These are phyloP conservation scores for Drosophila nigrodunni DNA, from an alignment of 1,140 invertebrate species.

Conservation along the genomic window DNA sequence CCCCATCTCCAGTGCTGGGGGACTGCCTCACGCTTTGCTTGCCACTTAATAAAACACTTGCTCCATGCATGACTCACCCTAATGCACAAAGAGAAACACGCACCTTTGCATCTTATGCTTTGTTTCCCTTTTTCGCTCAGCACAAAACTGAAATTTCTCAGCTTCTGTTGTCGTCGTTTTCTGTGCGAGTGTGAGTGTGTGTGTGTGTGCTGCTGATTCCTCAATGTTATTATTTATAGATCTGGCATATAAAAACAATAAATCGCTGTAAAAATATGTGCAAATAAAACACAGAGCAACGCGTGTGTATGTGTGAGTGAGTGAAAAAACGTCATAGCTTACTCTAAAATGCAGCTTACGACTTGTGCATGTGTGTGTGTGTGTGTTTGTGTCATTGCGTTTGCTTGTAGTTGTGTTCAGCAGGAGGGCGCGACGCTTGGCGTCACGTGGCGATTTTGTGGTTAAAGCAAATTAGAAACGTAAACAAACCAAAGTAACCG, in stretches of 20 bases:
- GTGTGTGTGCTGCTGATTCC: conserved; percentile 16
- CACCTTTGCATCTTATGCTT: conserved; percentile 43
- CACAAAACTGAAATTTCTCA: conserved; percentile 38
- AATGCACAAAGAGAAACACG: conserved; percentile 48
- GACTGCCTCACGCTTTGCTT: conserved; percentile 11
- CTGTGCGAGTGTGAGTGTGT: background rate
- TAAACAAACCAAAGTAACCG: conserved; percentile 60
- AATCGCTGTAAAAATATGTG: conserved; percentile 58
- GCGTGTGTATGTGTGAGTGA: background rate
- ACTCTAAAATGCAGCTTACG: conserved; percentile 30
- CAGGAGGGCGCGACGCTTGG: conserved; percentile 41
- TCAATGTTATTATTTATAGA: conserved; percentile 70
- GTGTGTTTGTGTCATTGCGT: conserved; percentile 8
- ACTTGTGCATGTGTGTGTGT: background rate
- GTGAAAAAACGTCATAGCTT: conserved; percentile 41
- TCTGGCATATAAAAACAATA: conserved; percentile 56
- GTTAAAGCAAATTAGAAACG: conserved; percentile 65
- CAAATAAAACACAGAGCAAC: conserved; percentile 26
- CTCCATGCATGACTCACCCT: conserved; percentile 63
- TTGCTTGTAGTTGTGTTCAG: conserved; percentile 1
- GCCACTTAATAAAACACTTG: conserved; percentile 34
- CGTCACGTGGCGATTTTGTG: conserved; percentile 64
- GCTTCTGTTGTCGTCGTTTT: conserved; percentile 4
- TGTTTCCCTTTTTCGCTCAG: conserved; percentile 18
- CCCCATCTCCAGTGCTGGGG: conserved; percentile 2